Evolutionary conservation across 1,140 invertebrate genomes (phyloP).

Genomic region (Parapsyche elsis): DNA sequence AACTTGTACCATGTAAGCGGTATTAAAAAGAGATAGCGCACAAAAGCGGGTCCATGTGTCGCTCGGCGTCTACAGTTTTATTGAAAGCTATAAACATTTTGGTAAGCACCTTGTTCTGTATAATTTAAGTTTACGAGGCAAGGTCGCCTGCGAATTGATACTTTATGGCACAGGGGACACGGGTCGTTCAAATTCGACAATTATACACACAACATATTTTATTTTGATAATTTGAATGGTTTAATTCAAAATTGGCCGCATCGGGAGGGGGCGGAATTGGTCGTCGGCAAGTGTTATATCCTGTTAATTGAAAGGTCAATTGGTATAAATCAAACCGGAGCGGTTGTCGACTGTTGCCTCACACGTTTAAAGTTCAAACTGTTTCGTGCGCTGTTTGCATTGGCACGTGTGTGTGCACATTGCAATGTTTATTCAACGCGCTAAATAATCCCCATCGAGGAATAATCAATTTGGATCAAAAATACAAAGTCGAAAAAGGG

Average conservation of each 20-base stretch:
- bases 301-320: slow-evolving; percentile 53
- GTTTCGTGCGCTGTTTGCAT: slow-evolving; percentile 21
- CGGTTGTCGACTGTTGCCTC: neutral
- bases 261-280: slow-evolving; percentile 2
- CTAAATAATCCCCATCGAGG: neutral
- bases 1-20: neutral
- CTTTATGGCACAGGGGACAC: slow-evolving; percentile 39
- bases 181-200: neutral
- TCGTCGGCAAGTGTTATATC: slow-evolving; percentile 42
- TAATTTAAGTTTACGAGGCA: slow-evolving; percentile 56
- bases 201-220: neutral
- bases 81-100: slow-evolving; percentile 56
- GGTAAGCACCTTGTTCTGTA: slow-evolving; percentile 54
- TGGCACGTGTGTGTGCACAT: neutral
- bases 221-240: neutral
- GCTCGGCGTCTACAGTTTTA: slow-evolving; percentile 53
- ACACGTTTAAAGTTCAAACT: slow-evolving; percentile 4
- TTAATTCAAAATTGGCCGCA: neutral
- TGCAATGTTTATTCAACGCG: neutral
- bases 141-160: slow-evolving; percentile 49
- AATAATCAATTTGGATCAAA: neutral
- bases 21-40: slow-evolving; percentile 33
- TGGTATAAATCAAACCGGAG: slow-evolving; percentile 52
- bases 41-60: neutral
- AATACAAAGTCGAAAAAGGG: too few relatives aligned